phyloP scores from a whole-genome alignment of 1,140 invertebrate species.

The Drosophila subobscura region DNA sequence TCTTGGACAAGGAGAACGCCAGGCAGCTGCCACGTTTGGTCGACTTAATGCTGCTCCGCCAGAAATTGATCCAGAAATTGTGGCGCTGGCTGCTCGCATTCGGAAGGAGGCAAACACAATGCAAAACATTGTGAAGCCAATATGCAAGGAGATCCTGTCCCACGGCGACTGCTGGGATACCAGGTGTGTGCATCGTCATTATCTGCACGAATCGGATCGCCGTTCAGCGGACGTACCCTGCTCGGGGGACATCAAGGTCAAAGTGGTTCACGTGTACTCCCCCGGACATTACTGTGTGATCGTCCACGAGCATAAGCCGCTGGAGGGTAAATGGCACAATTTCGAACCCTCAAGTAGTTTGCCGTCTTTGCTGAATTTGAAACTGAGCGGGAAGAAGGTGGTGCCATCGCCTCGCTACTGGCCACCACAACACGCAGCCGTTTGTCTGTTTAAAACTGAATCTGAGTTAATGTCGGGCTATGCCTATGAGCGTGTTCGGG shows the following conservation, averaged over 20 bases:
- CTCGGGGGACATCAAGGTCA: conserved; percentile 44
- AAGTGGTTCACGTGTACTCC: conserved; percentile 41
- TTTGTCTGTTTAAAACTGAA: conserved; percentile 36
- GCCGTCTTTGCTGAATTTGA: conserved; percentile 10
- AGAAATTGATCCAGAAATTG: conserved; percentile 32
- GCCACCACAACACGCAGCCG: conserved; percentile 35
- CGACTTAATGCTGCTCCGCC: conserved; percentile 46
- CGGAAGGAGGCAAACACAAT: conserved; percentile 8
- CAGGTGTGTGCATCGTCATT: conserved; percentile 40
- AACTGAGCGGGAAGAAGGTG: conserved; percentile 11
- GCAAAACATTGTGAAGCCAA: background rate
- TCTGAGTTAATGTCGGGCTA: too few relatives aligned
- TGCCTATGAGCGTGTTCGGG: conserved; percentile 42
- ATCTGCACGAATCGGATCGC: conserved; percentile 17
- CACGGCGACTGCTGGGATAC: conserved; percentile 30
- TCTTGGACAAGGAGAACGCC: conserved; percentile 50
- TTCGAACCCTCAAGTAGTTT: too few relatives aligned
- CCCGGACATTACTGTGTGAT: conserved; percentile 51
- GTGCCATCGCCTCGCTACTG: conserved; percentile 27
- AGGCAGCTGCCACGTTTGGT: conserved; percentile 63
- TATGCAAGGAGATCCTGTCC: conserved; percentile 38
- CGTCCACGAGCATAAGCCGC: conserved; percentile 42
- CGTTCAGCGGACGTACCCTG: background rate
- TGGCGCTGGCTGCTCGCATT: conserved; percentile 21
- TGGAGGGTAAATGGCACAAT: conserved; percentile 12